Evolutionary conservation across 2,888 invertebrate species (phyloP), one percentile per base, ranked within the genome.

Genomic region (Campoplex capitator): DNA sequence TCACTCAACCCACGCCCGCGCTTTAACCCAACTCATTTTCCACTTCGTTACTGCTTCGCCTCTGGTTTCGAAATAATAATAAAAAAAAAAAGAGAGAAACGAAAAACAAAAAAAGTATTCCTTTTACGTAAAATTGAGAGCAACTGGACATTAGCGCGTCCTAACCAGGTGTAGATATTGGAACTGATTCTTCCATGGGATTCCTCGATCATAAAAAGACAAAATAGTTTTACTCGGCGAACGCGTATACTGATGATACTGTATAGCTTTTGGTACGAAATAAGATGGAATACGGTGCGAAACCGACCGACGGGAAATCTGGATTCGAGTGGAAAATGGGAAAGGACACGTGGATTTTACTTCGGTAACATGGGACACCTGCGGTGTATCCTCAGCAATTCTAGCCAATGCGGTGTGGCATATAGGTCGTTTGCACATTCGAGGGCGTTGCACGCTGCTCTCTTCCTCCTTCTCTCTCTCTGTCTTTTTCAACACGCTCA

Each of bases 21-120:
- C 54, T 75, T 75, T 58, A 68, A 54, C 68, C 51, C 75, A 62
- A 62, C 67, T 76, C 81, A 84, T 81, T 81, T 84, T 84, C 74
- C 84, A 45, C 62, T 42, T 73, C 65, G 71, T 74, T 74, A 51
- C 35, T 42, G 11, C 56, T 68, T 70, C 6, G 23, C 23, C 45
- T 18, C 81, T 23, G 65, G 48, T 54, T 38, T 45, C 18, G 45
- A 54, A 73, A 23, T 23, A 23, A 23, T 23, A 23, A 23, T 0
- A 23, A 23, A 23, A 23, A 23, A 23, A 23, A 23, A 23, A 23
- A 23, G 23, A 23, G 23, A 23, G 23, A 0, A 23, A 23, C 23
- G 23, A 23, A 23, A 23, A 23, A 23, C 23, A 23, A 73, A 73
- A 62, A 32, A 62, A 32, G 11, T 28, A 4, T 62, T 62, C 16